Conservation (phyloP, 2,797 vertebrate species). For the Poliocrania exsul region DNA sequence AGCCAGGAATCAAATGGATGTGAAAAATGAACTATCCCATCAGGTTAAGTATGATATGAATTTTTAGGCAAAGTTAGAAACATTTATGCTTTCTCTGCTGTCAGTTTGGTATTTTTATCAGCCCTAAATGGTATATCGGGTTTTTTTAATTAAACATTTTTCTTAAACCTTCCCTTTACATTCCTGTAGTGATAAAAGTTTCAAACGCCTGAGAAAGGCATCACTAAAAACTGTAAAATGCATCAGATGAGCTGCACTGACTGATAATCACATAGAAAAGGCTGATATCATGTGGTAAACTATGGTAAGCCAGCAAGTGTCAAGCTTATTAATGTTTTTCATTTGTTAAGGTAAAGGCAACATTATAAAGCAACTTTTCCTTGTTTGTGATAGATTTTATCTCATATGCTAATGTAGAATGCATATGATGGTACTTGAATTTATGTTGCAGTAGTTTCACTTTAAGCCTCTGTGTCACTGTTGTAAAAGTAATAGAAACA, state of each 20-base stretch:
- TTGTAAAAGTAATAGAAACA: background rate
- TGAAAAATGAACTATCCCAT: background rate
- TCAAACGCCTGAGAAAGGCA: background rate
- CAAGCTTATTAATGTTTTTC: background rate
- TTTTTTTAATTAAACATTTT: conserved; percentile 23
- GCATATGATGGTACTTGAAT: background rate
- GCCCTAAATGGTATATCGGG: background rate
- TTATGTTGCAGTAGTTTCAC: background rate
- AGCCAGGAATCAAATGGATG: background rate
- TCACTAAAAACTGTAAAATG: background rate
- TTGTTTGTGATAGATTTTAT: background rate
- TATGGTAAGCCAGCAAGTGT: background rate
- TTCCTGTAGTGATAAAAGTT: background rate
- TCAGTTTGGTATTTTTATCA: conserved; percentile 19
- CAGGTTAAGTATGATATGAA: background rate
- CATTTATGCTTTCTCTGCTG: background rate
- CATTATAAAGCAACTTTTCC: background rate
- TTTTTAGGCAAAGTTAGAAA: background rate
- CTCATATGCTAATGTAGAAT: background rate
- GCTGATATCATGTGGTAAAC: background rate
- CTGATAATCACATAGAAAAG: background rate
- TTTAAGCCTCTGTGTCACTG: background rate
- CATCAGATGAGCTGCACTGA: background rate
- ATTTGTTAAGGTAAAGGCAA: background rate
- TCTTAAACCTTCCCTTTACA: background rate